A percentile compares a stretch with the other conserved stretches of the same genome.
phyloP scores from a whole-genome alignment of 2,113 vertebrate species.

The Passerina amoena region DNA sequence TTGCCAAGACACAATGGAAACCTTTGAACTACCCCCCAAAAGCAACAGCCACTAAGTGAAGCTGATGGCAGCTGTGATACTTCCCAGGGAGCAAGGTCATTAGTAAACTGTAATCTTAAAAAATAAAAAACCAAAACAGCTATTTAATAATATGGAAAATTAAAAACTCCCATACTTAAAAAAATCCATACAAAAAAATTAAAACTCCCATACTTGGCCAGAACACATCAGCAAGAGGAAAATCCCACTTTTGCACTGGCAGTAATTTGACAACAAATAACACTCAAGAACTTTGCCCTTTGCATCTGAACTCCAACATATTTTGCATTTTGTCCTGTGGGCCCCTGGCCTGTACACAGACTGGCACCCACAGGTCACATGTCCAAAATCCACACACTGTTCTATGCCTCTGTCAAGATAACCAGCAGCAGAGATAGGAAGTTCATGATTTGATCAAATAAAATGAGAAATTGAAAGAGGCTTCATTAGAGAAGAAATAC shows the following conservation, averaged over 20 bases:
- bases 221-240: neutral
- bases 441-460: neutral
- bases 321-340: neutral
- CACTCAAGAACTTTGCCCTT: neutral
- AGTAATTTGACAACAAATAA: neutral
- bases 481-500: neutral
- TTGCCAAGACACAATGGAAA: neutral
- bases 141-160: neutral
- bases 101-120: neutral
- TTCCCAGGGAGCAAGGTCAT: neutral
- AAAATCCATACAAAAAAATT: too few species aligned
- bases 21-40: neutral
- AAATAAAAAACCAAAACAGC: neutral
- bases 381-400: neutral
- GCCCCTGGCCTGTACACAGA: neutral
- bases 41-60: neutral
- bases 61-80: neutral
- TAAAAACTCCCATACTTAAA: rapidly evolving
- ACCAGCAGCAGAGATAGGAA: neutral
- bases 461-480: neutral
- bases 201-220: neutral
- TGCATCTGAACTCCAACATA: neutral
- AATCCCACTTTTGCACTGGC: neutral
- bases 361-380: rapidly evolving
- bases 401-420: neutral